These are phyloP conservation scores for Halichoeres trimaculatus DNA, from an alignment of 2,113 vertebrate genomes.

Conservation along the genomic window DNA sequence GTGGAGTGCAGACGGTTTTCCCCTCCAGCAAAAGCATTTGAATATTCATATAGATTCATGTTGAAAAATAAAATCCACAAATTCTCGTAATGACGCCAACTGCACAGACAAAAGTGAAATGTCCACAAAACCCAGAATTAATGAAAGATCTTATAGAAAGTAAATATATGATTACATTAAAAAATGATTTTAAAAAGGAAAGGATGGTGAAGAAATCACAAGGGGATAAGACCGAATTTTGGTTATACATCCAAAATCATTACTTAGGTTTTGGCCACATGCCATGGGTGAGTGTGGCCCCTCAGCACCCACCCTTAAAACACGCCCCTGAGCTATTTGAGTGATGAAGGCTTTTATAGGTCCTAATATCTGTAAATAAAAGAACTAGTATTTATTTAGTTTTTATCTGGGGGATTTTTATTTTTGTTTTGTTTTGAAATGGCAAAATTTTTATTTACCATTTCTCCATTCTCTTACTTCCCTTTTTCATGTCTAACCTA, in stretches of 20 bases:
- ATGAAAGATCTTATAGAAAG: neutral
- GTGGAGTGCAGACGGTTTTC: slow-evolving; percentile 1
- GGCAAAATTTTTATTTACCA: too few relatives aligned
- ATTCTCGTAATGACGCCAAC: slow-evolving; percentile 5
- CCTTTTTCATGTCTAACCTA: too few relatives aligned
- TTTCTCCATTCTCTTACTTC: too few relatives aligned
- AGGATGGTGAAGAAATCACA: neutral
- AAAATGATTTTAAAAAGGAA: slow-evolving; percentile 15
- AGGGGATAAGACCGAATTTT: slow-evolving; percentile 20
- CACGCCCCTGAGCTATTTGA: slow-evolving; percentile 67
- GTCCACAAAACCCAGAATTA: slow-evolving; percentile 1
- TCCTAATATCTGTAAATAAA: slow-evolving; percentile 36
- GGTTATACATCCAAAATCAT: slow-evolving; percentile 60
- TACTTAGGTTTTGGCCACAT: slow-evolving; percentile 62
- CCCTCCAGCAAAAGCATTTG: slow-evolving; percentile 44
- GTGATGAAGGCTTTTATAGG: slow-evolving; percentile 39
- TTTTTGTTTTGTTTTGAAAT: too few relatives aligned
- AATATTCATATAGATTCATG: slow-evolving; percentile 47
- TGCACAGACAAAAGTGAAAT: neutral
- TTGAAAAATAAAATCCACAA: slow-evolving; percentile 17
- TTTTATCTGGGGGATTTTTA: too few relatives aligned
- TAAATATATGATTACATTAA: slow-evolving; percentile 16
- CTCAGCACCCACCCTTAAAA: slow-evolving; percentile 51
- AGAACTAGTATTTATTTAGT: neutral
- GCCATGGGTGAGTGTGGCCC: slow-evolving; percentile 60